Evolutionary conservation across 1,140 invertebrate species (phyloP).

Genomic region (Himalopsyche phryganea): DNA sequence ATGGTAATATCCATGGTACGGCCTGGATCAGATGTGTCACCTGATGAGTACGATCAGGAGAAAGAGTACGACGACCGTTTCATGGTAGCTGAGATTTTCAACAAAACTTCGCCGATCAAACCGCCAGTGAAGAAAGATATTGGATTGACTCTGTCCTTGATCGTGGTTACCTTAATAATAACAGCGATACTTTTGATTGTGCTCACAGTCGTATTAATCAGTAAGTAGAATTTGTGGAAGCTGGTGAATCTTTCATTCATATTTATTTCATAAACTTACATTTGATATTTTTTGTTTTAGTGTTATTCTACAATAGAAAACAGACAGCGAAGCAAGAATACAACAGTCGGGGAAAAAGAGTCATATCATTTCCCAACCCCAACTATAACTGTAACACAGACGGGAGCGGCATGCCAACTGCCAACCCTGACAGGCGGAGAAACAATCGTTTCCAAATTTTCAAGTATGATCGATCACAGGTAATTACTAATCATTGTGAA

Average conservation of each 20-base stretch:
- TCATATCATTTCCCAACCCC: constrained; percentile 52
- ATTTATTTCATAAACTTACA: neutral
- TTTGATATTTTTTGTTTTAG: constrained; percentile 14
- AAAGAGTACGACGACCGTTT: constrained; percentile 33
- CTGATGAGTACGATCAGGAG: constrained; percentile 33
- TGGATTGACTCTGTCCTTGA: constrained; percentile 13
- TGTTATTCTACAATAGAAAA: constrained; percentile 30
- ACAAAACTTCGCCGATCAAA: constrained; percentile 15
- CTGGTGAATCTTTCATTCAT: no score
- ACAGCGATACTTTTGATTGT: constrained; percentile 17
- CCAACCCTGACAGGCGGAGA: constrained; percentile 38
- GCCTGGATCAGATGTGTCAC: constrained; percentile 27
- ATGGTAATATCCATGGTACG: constrained; percentile 28
- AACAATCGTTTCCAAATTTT: constrained; percentile 48
- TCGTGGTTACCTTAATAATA: constrained; percentile 22
- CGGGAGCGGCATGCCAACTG: constrained; percentile 21
- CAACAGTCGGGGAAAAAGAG: constrained; percentile 39
- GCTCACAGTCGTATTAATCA: constrained; percentile 18
- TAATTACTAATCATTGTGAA: constrained; percentile 28
- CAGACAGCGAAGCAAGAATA: constrained; percentile 42
- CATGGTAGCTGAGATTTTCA: constrained; percentile 22
- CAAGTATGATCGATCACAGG: constrained; percentile 51
- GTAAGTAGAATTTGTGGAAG: constrained; percentile 14
- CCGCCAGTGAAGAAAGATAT: constrained; percentile 19
- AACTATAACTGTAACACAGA: constrained; percentile 45